Evolutionary conservation across 2,888 invertebrate genomes (phyloP), one percentile per base, ranked within the genome.

Genomic region (Yponomeuta evonymella): DNA sequence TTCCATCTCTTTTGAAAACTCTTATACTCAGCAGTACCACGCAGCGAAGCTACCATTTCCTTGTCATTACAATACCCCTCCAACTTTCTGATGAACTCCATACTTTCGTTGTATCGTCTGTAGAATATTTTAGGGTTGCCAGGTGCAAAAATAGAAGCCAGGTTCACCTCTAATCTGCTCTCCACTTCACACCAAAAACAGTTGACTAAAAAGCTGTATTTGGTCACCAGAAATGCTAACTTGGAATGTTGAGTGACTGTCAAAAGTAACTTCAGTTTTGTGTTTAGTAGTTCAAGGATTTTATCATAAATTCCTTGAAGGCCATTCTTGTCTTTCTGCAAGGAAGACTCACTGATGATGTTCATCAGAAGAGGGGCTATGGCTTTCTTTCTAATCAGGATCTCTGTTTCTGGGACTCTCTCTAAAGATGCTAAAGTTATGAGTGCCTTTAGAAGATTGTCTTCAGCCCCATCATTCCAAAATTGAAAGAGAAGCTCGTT

Each of bases 121-220:
- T 96, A 97, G 85, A 98, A 98, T 72, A 95, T 90, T 81, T 97
- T 95, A 0, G 98, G 98, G 89, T 98, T 97, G 71, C 98, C 98
- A 15, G 98, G 97, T 2, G 97, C 97, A 90, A 97, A 98, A 78
- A 98, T 96, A 10, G 96, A 95, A 15, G 96, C 94, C 80, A 97
- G 93, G 83, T 96, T 94, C n/a, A 95, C 94, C 79, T 97, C 95
- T 74, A 97, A 93, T 71, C 96, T 95, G 84, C 94, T 95, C 79
- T 97, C 97, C 63, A 97, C 94, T 92, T 97, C 95, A 23, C 95
- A 94, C 98, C 98, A 98, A 82, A 96, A 97, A 81, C 98, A 96
- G 83, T 97, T 96, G 0, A 97, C 94, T 76, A 98, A 78, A 83
- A 89, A 92, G 73, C 83, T 90, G 85, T 85, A 90, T 77, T 85